Percentiles rank a stretch among this genome's conserved stretches.
Conservation (phyloP, 2,888 invertebrate species). For the Leptinotarsa tumamoca region DNA sequence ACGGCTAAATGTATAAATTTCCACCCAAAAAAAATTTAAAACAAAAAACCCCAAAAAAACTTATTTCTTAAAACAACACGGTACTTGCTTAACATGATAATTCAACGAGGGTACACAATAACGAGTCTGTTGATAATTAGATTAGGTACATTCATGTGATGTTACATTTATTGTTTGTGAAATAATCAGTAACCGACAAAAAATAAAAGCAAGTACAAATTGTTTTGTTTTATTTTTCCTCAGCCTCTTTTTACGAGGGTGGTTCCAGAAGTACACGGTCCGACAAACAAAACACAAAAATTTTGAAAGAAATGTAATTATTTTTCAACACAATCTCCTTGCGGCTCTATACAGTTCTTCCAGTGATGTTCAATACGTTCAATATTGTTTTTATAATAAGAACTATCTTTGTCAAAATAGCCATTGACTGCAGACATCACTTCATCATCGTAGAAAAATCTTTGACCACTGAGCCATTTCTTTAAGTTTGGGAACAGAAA, state of each 20-base stretch:
- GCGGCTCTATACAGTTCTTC: too few species aligned
- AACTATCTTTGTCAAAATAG: too few species aligned
- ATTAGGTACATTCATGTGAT: slow-evolving; percentile 49
- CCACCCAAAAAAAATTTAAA: slow-evolving; percentile 33
- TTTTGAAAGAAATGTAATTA: neutral
- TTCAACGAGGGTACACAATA: slow-evolving; percentile 38
- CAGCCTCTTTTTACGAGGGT: neutral
- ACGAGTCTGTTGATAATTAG: slow-evolving; percentile 38
- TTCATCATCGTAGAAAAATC: too few species aligned
- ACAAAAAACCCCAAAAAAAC: slow-evolving; percentile 29
- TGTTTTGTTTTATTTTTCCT: slow-evolving; percentile 1
- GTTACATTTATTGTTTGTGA: slow-evolving; percentile 48
- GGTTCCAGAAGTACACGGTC: neutral
- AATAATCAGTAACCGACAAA: slow-evolving; percentile 36
- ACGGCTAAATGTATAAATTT: slow-evolving; percentile 43
- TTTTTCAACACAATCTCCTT: too few species aligned
- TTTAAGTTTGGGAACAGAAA: too few species aligned
- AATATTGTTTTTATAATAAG: too few species aligned
- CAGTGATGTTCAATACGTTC: too few species aligned
- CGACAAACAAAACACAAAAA: neutral
- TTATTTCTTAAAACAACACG: slow-evolving; percentile 35
- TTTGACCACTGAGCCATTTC: too few species aligned
- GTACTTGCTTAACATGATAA: slow-evolving; percentile 45
- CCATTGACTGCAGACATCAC: too few species aligned
- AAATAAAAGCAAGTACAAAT: slow-evolving; percentile 40